Evolutionary conservation across 1,140 invertebrate genomes (phyloP).

Genomic region (Drepana arcuata): DNA sequence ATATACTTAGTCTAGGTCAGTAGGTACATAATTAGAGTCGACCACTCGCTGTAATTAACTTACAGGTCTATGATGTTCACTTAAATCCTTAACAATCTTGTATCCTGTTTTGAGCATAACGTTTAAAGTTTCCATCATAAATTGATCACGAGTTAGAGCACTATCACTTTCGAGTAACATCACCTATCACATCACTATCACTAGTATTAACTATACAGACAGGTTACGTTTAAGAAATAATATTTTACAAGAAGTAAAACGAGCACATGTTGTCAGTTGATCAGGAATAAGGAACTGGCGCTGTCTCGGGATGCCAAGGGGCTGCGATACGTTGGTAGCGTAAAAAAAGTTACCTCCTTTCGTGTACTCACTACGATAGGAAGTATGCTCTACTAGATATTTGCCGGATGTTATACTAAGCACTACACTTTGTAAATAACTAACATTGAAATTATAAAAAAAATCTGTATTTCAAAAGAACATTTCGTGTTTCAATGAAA

Average conservation of each 20-base stretch:
- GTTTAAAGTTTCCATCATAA: constrained; percentile 51
- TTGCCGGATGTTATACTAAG: constrained; percentile 1
- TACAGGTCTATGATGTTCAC: constrained; percentile 50
- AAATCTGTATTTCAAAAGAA: background rate
- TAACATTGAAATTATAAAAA: background rate
- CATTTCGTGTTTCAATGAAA: background rate
- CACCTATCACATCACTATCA: background rate
- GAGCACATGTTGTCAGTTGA: constrained; percentile 42
- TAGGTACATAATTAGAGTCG: background rate
- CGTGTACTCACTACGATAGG: constrained; percentile 30
- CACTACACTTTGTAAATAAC: no score
- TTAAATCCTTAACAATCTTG: constrained; percentile 58
- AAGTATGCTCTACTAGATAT: constrained; percentile 41
- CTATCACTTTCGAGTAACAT: background rate
- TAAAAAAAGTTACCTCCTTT: constrained; percentile 58
- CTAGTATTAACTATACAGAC: background rate
- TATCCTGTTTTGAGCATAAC: constrained; percentile 56
- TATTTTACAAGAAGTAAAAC: constrained; percentile 2
- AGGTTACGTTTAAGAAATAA: background rate
- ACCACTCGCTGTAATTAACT: constrained; percentile 21
- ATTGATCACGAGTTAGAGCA: constrained; percentile 7
- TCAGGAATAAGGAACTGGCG: constrained; percentile 59
- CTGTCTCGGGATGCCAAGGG: constrained; percentile 42
- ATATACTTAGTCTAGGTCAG: background rate
- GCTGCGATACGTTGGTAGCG: constrained; percentile 52